Percentiles rank a stretch among this genome's conserved stretches.
Conservation (phyloP, 2,113 vertebrate species). For the Raja brachyura region DNA sequence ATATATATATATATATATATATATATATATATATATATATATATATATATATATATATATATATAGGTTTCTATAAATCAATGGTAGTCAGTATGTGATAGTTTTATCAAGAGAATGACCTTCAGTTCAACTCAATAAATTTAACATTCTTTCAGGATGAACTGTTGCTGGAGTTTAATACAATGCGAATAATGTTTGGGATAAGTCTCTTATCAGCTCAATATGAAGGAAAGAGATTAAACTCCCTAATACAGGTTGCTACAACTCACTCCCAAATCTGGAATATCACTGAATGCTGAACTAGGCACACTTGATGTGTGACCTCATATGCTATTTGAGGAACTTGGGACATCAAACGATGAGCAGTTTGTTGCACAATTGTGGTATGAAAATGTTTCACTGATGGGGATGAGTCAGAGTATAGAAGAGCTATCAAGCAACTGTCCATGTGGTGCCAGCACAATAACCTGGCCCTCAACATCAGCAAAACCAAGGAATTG, state of each 20-base stretch:
- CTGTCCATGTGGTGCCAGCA: too few relatives aligned
- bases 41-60: background rate
- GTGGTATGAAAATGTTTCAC: background rate
- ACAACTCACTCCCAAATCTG: background rate
- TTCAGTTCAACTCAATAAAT: conserved; percentile 16
- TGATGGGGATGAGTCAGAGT: too few relatives aligned
- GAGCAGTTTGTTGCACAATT: background rate
- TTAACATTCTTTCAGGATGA: background rate
- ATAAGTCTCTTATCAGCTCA: conserved; percentile 8
- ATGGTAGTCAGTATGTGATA: background rate
- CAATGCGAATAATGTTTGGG: background rate
- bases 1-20: background rate
- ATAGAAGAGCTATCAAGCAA: too few relatives aligned
- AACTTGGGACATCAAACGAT: too few relatives aligned
- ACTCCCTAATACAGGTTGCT: background rate
- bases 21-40: background rate
- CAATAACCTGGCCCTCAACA: too few relatives aligned
- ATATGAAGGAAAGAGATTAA: conserved; percentile 6
- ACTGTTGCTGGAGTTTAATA: background rate
- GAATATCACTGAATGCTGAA: background rate
- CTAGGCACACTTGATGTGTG: background rate
- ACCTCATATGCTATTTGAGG: background rate
- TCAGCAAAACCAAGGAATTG: too few relatives aligned
- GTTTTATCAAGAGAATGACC: conserved; percentile 3
- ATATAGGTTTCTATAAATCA: conserved; percentile 27